These are phyloP conservation scores for Volucella inanis DNA, from an alignment of 2,888 invertebrate species.

Conservation along the genomic window DNA sequence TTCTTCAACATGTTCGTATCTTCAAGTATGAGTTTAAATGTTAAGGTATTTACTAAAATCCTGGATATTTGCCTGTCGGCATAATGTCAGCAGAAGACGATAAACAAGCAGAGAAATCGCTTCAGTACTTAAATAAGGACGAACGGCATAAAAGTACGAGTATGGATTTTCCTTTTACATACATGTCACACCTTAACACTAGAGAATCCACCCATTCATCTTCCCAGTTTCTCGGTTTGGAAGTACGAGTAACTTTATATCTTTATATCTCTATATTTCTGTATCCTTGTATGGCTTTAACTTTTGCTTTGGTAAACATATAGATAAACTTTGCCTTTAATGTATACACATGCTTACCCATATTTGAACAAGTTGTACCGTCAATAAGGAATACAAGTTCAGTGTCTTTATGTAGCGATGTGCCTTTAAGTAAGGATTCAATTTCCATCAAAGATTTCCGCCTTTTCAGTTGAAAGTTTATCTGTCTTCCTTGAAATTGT, in stretches of 20 bases:
- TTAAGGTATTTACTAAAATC: slow-evolving; percentile 61
- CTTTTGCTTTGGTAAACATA: slow-evolving; percentile 26
- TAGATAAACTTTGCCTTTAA: slow-evolving; percentile 47
- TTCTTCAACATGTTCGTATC: slow-evolving; percentile 31
- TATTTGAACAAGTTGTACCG: slow-evolving; percentile 53
- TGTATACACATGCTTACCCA: slow-evolving; percentile 33
- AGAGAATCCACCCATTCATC: not conserved
- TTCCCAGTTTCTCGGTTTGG: no score
- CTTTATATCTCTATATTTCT: slow-evolving; percentile 28
- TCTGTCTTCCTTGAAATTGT: slow-evolving; percentile 22
- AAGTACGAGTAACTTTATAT: no score
- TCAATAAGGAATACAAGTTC: slow-evolving; percentile 40
- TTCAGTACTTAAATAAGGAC: no score
- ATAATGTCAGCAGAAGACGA: slow-evolving; percentile 45
- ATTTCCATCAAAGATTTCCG: slow-evolving; percentile 54
- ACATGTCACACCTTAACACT: slow-evolving; percentile 30
- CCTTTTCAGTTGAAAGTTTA: slow-evolving; percentile 52
- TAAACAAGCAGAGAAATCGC: not conserved
- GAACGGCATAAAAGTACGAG: no score
- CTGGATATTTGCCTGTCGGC: slow-evolving; percentile 60
- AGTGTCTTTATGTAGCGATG: not conserved
- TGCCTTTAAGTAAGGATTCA: slow-evolving; percentile 22
- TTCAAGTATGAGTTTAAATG: slow-evolving; percentile 29
- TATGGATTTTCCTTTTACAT: not conserved
- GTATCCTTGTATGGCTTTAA: not conserved